Base-by-base conservation (phyloP, 2,113 vertebrate genomes). In the Dinomys branickii region DNA sequence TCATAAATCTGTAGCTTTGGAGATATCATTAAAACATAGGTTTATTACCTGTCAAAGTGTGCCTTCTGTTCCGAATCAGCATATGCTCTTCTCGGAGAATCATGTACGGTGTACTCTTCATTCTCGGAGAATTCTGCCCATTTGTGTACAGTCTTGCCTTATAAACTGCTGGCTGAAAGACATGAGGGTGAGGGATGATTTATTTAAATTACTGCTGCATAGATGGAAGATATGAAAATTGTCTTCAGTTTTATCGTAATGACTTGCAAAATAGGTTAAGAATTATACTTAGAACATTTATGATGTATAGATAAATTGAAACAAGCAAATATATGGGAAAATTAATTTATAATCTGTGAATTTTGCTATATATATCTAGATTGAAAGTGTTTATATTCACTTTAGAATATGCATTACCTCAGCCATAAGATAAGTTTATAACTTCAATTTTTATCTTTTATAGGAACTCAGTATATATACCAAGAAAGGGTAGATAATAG, bases 211-310 rank as follows among this genome's bases (percentile, higher is more conserved):
- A 71, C 90, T 86, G 10, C 69, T 71, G 69, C n/a, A 38, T 22
- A 38, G 65, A 41, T 28, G 33, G 80, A 38, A 85, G 89, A 56
- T 67, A 38, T 63, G 28, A 81, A 28, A 47, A 26, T 58, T 78
- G 69, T 56, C 77, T 92, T 92, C 24, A 59, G 52, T 94, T 94
- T 91, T 67, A 52, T 88, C 88, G 67, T 44, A 44, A 17, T 73
- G 56, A 67, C n/a, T 89, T 58, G 71, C 44, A 41, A 20, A 41
- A 10, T 24, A 41, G 80, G 10, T 4, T 58, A 65, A 83, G 54
- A 92, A 83, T 73, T 85, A 19, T 85, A 35, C 33, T 47, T 88
- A 92, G 19, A 96, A 61, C 20, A 73, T 81, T 90, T 65, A 59
- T 85, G n/a, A 85, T 35, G 7, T 90, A 35, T 33, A 73, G 33